Percentiles rank a stretch among this genome's conserved stretches.
Conservation (phyloP, 2,888 invertebrate genomes). For the Buathra laborator region DNA sequence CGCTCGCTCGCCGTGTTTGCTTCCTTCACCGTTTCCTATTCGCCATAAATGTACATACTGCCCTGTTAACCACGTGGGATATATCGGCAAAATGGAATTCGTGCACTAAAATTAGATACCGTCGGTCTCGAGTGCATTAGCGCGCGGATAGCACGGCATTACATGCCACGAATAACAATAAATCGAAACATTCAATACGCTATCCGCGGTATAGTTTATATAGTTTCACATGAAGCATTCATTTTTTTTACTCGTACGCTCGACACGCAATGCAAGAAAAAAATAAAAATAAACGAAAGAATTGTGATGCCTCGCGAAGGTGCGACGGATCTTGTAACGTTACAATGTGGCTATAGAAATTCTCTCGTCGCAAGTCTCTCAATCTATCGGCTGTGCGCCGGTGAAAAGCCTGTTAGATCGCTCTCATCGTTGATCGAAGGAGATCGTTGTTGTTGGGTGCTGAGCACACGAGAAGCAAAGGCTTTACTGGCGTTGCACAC, state of each 20-base stretch:
- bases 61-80: constrained; percentile 23
- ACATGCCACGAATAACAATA: not conserved
- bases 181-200: constrained; percentile 9
- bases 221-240: not conserved
- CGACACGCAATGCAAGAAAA: constrained; percentile 26
- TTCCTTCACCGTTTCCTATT: constrained; percentile 76
- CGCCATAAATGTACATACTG: constrained; percentile 50
- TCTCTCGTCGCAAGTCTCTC: constrained; percentile 33
- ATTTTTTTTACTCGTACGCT: not conserved
- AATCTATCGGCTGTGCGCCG: not conserved
- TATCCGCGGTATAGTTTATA: no score
- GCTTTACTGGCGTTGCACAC: constrained; percentile 28
- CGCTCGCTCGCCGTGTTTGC: constrained; percentile 73
- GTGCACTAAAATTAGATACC: constrained; percentile 23
- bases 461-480: not conserved
- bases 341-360: constrained; percentile 64
- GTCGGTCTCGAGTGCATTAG: constrained; percentile 13
- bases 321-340: constrained; percentile 44
- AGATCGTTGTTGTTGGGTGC: constrained; percentile 49
- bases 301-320: not conserved
- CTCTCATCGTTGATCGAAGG: constrained; percentile 64
- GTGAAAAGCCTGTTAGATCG: constrained; percentile 60
- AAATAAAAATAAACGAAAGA: constrained; percentile 22
- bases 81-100: constrained; percentile 48
- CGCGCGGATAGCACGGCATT: not conserved